Conservation (phyloP, 2,113 vertebrate species). For the Rhagologus leucostigma region DNA sequence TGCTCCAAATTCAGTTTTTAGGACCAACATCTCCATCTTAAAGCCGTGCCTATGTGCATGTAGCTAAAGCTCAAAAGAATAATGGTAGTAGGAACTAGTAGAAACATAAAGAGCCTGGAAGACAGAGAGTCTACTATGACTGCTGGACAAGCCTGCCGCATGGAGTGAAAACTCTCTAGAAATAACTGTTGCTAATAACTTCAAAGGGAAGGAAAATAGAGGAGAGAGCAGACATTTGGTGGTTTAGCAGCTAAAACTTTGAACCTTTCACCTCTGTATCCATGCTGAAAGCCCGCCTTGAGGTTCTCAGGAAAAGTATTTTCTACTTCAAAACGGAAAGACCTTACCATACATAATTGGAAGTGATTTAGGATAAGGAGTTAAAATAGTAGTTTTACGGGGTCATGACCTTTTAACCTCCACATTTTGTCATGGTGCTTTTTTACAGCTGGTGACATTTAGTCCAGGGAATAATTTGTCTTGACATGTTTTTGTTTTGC, state of each 20-base stretch:
- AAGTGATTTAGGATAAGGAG: conserved; percentile 66
- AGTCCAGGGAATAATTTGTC: conserved; percentile 65
- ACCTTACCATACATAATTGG: conserved; percentile 44
- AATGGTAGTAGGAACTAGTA: neutral
- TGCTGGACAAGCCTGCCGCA: neutral
- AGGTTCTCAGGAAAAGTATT: conserved; percentile 17
- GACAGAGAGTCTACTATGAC: neutral
- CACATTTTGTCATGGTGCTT: conserved; percentile 66
- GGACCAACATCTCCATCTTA: neutral
- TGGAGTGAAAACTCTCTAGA: neutral
- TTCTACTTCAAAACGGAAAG: conserved; percentile 38
- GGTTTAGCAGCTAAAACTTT: neutral
- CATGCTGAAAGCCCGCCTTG: neutral
- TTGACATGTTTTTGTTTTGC: conserved; percentile 61
- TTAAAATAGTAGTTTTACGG: conserved; percentile 65
- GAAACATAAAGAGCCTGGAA: neutral
- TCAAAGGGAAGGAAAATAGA: conserved; percentile 18
- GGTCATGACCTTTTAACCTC: conserved; percentile 64
- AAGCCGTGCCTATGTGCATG: neutral
- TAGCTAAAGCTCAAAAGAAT: neutral
- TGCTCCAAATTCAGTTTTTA: neutral
- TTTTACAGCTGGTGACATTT: conserved; percentile 70
- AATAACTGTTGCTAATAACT: neutral
- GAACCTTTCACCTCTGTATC: neutral
- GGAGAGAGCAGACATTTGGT: neutral